These are phyloP conservation scores for Pterobdella sp. DNA, from an alignment of 2,888 invertebrate genomes.

Conservation along the genomic window DNA sequence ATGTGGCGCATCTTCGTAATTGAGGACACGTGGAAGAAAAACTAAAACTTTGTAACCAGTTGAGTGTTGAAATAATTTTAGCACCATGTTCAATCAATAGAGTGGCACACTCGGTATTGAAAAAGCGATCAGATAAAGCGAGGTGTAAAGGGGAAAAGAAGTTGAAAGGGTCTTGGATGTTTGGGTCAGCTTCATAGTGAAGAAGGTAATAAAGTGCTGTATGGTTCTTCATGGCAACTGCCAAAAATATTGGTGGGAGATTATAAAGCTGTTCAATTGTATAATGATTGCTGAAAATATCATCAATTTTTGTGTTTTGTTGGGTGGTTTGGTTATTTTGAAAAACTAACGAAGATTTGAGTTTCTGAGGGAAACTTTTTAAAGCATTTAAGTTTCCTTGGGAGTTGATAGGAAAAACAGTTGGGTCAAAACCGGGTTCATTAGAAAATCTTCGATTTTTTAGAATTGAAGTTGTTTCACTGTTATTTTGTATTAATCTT, in stretches of 20 bases:
- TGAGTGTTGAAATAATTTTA: slow-evolving; percentile 41
- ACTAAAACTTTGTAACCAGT: background rate
- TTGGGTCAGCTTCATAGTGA: slow-evolving; percentile 56
- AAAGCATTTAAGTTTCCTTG: background rate
- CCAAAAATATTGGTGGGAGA: slow-evolving; percentile 58
- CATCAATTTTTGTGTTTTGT: background rate
- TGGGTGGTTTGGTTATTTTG: background rate
- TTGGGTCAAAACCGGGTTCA: background rate
- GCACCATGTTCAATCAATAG: slow-evolving; percentile 56
- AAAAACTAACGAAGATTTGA: too few species aligned
- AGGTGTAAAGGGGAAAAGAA: slow-evolving; percentile 59
- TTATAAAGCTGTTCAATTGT: slow-evolving; percentile 55
- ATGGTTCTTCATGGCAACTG: slow-evolving; percentile 56
- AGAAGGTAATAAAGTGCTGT: slow-evolving; percentile 56
- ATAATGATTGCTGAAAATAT: slow-evolving; percentile 49
- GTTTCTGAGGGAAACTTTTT: background rate
- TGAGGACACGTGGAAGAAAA: background rate
- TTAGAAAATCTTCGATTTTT: background rate
- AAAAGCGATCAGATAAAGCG: slow-evolving; percentile 56
- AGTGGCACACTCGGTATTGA: slow-evolving; percentile 55
- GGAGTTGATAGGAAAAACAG: background rate
- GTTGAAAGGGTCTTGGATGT: slow-evolving; percentile 52
- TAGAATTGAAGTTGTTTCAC: background rate
- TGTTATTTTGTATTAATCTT: background rate
- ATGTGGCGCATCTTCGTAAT: slow-evolving; percentile 1